Evolutionary conservation across 2,797 vertebrate species (phyloP).

Genomic region (Schizopygopsis malacanthus): DNA sequence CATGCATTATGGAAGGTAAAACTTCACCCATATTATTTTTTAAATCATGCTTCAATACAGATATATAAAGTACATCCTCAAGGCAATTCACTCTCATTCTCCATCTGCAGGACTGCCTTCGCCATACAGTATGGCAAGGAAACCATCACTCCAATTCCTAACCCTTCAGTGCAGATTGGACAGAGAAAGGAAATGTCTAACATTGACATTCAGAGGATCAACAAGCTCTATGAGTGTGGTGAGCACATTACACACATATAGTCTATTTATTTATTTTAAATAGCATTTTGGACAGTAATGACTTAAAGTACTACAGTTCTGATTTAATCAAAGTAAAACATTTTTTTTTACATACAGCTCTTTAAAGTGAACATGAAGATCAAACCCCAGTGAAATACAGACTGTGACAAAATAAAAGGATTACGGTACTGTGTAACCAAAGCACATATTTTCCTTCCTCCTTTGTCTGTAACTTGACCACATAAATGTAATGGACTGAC

Average conservation of each 20-base stretch:
- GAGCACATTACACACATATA: conserved; percentile 26
- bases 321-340: not conserved
- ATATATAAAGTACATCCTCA: conserved; percentile 40
- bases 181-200: conserved; percentile 43
- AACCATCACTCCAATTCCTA: conserved; percentile 40
- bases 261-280: not conserved
- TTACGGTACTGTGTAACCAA: not conserved
- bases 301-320: not conserved
- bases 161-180: conserved; percentile 32
- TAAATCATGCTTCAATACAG: conserved; percentile 49
- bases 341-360: not conserved
- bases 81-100: conserved; percentile 20
- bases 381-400: not conserved
- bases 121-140: conserved; percentile 7
- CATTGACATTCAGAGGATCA: conserved; percentile 49
- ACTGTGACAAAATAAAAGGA: not conserved
- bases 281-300: not conserved
- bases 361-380: conserved; percentile 21
- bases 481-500: conserved; percentile 16
- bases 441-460: not conserved
- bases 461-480: conserved; percentile 11
- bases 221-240: conserved; percentile 51
- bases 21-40: conserved; percentile 50
- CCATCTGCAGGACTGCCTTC: conserved; percentile 35
- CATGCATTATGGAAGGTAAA: conserved; percentile 77